phyloP scores from a whole-genome alignment of 2,113 vertebrate species.

The Ceyx margarethae region DNA sequence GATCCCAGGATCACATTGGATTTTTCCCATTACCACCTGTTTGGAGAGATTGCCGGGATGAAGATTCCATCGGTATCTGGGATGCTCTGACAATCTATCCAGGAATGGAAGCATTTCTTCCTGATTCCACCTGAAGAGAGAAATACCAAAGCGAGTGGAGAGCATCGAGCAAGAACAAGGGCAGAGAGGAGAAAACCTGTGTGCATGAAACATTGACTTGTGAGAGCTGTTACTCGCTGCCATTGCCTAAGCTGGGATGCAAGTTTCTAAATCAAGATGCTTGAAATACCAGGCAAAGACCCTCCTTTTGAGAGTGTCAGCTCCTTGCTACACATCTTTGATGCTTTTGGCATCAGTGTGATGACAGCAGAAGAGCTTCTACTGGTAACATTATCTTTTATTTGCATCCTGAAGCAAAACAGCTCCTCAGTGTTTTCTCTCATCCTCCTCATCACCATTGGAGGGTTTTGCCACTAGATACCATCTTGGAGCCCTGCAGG shows the following conservation, averaged over 20 bases:
- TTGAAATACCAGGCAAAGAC: neutral
- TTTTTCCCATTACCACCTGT: neutral
- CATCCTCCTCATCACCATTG: neutral
- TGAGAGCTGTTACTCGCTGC: neutral
- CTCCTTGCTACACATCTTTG: neutral
- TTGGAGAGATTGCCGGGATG: neutral
- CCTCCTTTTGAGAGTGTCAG: neutral
- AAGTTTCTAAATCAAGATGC: neutral
- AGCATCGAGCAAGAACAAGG: neutral
- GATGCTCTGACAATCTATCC: neutral
- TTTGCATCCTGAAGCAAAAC: conserved; percentile 33
- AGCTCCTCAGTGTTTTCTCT: neutral
- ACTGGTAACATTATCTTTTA: conserved; percentile 13
- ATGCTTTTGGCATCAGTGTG: neutral
- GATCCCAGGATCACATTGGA: neutral
- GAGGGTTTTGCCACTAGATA: neutral
- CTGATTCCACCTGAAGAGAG: neutral
- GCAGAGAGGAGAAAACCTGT: neutral
- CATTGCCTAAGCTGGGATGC: neutral
- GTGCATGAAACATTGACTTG: rapidly evolving
- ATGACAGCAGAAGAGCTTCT: conserved; percentile 47
- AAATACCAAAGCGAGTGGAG: neutral
- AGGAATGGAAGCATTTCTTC: neutral
- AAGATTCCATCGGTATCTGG: neutral
- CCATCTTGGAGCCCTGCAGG: neutral